Conservation (phyloP, 2,113 vertebrate species). For the Sakesphorus luctuosus region DNA sequence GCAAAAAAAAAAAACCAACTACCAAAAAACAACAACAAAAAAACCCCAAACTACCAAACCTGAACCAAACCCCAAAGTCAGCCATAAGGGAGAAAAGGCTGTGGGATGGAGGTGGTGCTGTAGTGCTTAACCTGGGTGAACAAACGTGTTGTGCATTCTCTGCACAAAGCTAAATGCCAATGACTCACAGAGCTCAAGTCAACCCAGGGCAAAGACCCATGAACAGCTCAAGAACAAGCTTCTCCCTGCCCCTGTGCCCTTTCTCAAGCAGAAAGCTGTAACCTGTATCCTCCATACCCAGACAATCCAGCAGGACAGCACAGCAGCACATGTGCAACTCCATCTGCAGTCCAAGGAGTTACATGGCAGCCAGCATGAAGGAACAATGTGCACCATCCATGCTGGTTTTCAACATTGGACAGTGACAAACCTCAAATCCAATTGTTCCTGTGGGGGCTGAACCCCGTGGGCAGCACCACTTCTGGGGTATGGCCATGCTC, state of each 20-base stretch:
- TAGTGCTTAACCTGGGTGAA: background rate
- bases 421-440: background rate
- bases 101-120: background rate
- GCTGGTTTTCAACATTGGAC: background rate
- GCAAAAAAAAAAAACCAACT: background rate
- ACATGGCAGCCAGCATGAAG: rapidly evolving
- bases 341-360: rapidly evolving
- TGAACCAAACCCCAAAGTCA: background rate
- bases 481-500: background rate
- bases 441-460: background rate
- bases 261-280: background rate
- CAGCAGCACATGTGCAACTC: rapidly evolving
- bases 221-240: background rate
- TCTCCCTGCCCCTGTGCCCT: background rate
- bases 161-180: background rate
- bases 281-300: background rate
- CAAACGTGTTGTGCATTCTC: rapidly evolving
- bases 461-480: rapidly evolving
- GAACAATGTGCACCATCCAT: rapidly evolving
- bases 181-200: background rate
- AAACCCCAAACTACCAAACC: too few species aligned
- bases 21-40: background rate
- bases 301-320: background rate
- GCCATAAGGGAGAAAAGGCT: background rate
- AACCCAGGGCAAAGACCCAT: background rate